Percentiles rank a stretch among this genome's conserved stretches.
Evolutionary conservation across 2,797 vertebrate genomes (phyloP).

Genomic region (Phrynocephalus vlangalii): DNA sequence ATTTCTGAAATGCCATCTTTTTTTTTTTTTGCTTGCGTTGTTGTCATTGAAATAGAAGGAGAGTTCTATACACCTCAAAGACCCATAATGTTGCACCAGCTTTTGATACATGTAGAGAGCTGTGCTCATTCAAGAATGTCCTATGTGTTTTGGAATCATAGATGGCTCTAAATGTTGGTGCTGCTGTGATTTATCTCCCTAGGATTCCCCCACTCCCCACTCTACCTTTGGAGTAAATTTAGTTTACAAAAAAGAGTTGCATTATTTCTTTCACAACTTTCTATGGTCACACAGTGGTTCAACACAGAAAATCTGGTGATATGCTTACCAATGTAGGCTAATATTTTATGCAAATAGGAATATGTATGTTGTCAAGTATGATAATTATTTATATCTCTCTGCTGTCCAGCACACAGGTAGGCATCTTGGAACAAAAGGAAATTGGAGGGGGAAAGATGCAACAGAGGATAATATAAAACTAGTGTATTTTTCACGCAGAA

Average conservation of each 20-base stretch:
- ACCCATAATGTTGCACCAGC: background rate
- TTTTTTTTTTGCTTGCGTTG: background rate
- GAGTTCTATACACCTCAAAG: background rate
- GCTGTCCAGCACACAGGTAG: conserved; percentile 42
- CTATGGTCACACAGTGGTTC: conserved; percentile 34
- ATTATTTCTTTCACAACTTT: conserved; percentile 16
- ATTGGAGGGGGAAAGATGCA: conserved; percentile 37
- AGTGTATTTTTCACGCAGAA: conserved; percentile 11
- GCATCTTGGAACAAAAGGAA: conserved; percentile 38
- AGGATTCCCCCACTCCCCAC: too few relatives aligned
- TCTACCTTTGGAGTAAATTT: background rate
- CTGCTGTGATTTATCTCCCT: background rate
- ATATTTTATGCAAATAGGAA: conserved; percentile 52
- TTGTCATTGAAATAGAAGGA: too few relatives aligned
- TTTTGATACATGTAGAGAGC: background rate
- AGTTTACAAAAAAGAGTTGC: conserved; percentile 48
- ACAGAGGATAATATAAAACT: background rate
- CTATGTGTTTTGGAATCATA: background rate
- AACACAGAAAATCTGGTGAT: conserved; percentile 37
- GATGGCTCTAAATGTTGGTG: background rate
- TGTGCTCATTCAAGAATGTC: background rate
- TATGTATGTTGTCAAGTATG: conserved; percentile 39
- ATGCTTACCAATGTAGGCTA: conserved; percentile 44
- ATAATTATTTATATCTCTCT: conserved; percentile 40
- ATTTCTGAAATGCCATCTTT: background rate